phyloP scores from a whole-genome alignment of 2,888 invertebrate species.

The Rhagium mordax region DNA sequence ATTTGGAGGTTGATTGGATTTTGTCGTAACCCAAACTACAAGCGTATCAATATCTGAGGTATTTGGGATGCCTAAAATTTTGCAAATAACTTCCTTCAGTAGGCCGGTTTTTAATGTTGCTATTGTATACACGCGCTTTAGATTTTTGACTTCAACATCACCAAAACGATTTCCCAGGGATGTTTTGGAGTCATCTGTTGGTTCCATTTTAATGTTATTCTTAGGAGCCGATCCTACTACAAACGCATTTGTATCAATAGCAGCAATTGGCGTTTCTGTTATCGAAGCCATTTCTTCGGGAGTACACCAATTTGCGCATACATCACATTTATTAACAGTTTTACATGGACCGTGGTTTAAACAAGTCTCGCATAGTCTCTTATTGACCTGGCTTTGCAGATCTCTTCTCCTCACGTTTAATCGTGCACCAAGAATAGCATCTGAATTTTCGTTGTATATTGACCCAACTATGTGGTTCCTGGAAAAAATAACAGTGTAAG shows the following conservation, averaged over 20 bases:
- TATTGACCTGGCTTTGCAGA: neutral
- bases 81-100: constrained; percentile 45
- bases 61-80: constrained; percentile 45
- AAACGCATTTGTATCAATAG: neutral
- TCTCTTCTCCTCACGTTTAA: neutral
- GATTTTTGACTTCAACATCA: neutral
- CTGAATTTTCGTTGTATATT: neutral
- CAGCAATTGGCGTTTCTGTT: neutral
- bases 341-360: constrained; percentile 17
- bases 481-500: neutral
- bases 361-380: neutral
- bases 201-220: neutral
- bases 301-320: constrained; percentile 33
- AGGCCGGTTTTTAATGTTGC: constrained; percentile 34
- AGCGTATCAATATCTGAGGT: constrained; percentile 45
- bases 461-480: neutral
- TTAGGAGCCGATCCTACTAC: neutral
- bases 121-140: constrained; percentile 40
- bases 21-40: constrained; percentile 45
- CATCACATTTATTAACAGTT: constrained; percentile 10
- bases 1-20: constrained; percentile 43
- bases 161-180: neutral
- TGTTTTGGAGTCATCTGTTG: neutral
- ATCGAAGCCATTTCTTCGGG: constrained; percentile 3
- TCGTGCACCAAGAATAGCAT: neutral